Conservation (phyloP, 2,797 vertebrate genomes). For the Phyllotis vaccarum region DNA sequence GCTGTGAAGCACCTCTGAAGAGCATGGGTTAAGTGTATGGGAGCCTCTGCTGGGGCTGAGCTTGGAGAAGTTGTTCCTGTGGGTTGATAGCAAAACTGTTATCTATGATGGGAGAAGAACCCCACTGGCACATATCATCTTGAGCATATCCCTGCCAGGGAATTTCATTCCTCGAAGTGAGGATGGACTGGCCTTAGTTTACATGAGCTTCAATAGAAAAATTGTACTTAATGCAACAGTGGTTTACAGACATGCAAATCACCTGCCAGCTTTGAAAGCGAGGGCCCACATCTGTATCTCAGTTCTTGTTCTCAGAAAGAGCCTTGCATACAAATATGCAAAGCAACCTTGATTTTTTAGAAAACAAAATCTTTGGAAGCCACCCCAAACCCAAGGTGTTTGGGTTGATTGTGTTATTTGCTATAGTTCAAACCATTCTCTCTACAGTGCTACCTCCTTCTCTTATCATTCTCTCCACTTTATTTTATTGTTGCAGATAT, state of each 20-base stretch:
- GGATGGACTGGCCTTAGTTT: slow-evolving; percentile 72
- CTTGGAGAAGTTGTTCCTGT: slow-evolving; percentile 74
- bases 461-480: neutral
- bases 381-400: slow-evolving; percentile 26
- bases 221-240: slow-evolving; percentile 5
- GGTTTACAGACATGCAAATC: slow-evolving; percentile 77
- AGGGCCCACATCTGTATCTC: slow-evolving; percentile 56
- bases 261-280: slow-evolving; percentile 71
- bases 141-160: neutral
- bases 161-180: slow-evolving; percentile 57
- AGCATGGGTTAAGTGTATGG: slow-evolving; percentile 65
- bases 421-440: slow-evolving; percentile 51
- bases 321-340: slow-evolving; percentile 44
- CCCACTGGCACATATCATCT: neutral
- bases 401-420: neutral
- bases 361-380: slow-evolving; percentile 43
- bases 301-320: slow-evolving; percentile 51
- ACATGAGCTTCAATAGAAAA: slow-evolving; percentile 3
- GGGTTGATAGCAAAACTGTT: slow-evolving; percentile 73
- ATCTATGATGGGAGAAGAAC: slow-evolving; percentile 62
- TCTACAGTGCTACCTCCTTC: slow-evolving; percentile 68
- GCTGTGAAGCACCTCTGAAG: slow-evolving; percentile 80
- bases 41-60: slow-evolving; percentile 69
- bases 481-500: slow-evolving; percentile 59
- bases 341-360: neutral